Conservation (phyloP, 2,113 vertebrate species). For the Corynorhinus townsendii region DNA sequence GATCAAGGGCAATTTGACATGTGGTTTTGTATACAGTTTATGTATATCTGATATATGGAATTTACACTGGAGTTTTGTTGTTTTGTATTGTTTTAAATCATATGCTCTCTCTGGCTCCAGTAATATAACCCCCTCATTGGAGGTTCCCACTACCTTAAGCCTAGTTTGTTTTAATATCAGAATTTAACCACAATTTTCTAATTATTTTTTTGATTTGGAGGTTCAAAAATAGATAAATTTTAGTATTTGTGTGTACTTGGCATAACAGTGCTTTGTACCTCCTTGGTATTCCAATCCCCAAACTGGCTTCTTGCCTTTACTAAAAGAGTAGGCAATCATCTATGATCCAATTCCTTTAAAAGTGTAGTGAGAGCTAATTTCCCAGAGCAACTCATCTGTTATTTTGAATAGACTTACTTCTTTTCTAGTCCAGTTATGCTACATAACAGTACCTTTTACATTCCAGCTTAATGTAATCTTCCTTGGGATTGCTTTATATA, state of each 20-base stretch:
- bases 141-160: neutral
- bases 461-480: slow-evolving; percentile 99
- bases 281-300: neutral
- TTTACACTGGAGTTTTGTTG: neutral
- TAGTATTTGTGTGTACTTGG: neutral
- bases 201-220: neutral
- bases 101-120: neutral
- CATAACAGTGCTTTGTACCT: neutral
- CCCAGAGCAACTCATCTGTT: slow-evolving; percentile 46
- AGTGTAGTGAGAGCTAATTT: slow-evolving; percentile 66
- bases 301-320: slow-evolving; percentile 40
- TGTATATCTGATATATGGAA: neutral
- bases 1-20: neutral
- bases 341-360: slow-evolving; percentile 36
- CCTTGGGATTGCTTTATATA: slow-evolving; percentile 98
- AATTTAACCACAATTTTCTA: neutral
- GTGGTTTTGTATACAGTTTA: neutral
- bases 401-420: slow-evolving; percentile 30
- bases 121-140: neutral
- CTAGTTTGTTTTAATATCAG: neutral
- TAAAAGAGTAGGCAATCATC: slow-evolving; percentile 45
- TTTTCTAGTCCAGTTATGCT: slow-evolving; percentile 20
- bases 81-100: neutral
- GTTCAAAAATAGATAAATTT: neutral
- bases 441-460: slow-evolving; percentile 60